Base-by-base conservation (phyloP, 2,888 invertebrate species). In the Hofmannophila pseudospretella region DNA sequence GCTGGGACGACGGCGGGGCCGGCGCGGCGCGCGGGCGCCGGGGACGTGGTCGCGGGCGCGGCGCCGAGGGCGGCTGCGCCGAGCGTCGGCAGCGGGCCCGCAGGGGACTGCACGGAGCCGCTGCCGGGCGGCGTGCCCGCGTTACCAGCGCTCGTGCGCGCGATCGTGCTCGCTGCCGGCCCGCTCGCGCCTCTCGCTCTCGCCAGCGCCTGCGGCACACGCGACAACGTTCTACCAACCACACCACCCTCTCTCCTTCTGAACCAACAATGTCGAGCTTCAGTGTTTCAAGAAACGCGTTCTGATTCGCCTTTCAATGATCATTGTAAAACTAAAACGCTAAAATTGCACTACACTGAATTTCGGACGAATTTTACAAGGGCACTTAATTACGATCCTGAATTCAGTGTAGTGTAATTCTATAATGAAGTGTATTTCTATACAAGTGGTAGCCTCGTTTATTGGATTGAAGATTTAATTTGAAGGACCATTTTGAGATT, bases 121-220 rank as follows among this genome's bases (percentile, higher is more conserved):
- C n/a, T n/a, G 20, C 30, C 57, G 70, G 60, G 49, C 66, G 80
- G 64, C 54, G 68, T 82, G 69, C 72, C 71, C 75, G 62, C 81
- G 75, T 78, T 85, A 88, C 86, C 88, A 89, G 76, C 89, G 89
- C 81, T 89, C 89, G 88, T 89, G 89, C 90, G 89, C 77, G 85
- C 88, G 78, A 85, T 84, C 85, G 84, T 81, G 82, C 60, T 84
- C 85, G 68, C 65, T 51, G 72, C 65, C 70, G 58, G 74, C 51
- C 58, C 84, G 80, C 41, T 80, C 82, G 45, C 77, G 86, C 87
- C 86, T 87, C 87, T 87, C 88, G 68, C 77, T 73, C 87, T 88
- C 87, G 76, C 86, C 85, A n/a, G n/a, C n/a, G 86, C 74, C 14
- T 20, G 12, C 36, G 30, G 4, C 39, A 33, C 26, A 32, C 19